These are phyloP conservation scores for Anneissia japonica DNA, from an alignment of 35 echinoderm and acorn worm species.

Conservation along the genomic window DNA sequence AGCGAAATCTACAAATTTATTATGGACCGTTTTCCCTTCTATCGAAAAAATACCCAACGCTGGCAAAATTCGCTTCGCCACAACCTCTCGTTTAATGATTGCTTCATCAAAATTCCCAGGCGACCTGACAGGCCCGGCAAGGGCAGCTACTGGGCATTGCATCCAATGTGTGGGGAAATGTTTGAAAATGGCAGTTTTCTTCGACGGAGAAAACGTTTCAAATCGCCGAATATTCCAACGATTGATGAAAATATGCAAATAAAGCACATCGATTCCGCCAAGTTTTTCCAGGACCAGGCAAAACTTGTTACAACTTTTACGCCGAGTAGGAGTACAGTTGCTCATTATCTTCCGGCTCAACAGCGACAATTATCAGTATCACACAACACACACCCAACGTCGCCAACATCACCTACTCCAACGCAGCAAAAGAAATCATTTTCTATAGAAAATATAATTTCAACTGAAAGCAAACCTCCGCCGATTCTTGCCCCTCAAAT, in stretches of 20 bases:
- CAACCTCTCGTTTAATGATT: conserved; percentile 97
- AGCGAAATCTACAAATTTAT: conserved; percentile 99
- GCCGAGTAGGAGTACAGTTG: background rate
- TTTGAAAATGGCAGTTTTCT: conserved; percentile 99
- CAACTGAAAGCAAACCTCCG: conserved; percentile 83
- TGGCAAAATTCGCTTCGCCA: conserved; percentile 98
- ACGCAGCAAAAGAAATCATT: conserved; percentile 79
- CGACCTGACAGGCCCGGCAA: conserved; percentile 94
- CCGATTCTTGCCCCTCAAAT: background rate
- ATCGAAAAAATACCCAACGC: conserved; percentile 93
- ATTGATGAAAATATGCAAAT: conserved; percentile 83
- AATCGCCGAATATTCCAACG: conserved; percentile 81
- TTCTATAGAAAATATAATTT: conserved; percentile 97
- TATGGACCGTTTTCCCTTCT: conserved; percentile 98
- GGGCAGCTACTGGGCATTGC: conserved; percentile 97
- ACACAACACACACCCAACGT: background rate
- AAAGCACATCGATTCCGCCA: conserved; percentile 92
- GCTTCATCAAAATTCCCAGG: conserved; percentile 97
- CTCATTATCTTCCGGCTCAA: background rate
- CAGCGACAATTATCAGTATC: background rate
- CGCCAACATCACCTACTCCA: conserved; percentile 62
- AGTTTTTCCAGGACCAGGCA: conserved; percentile 93
- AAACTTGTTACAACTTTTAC: conserved; percentile 47
- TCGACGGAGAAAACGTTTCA: conserved; percentile 89
- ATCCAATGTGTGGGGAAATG: conserved; percentile 94